Percentiles rank a stretch among this genome's conserved stretches.
Evolutionary conservation across 2,888 invertebrate species (phyloP).

Genomic region (Cheilosia grossa): DNA sequence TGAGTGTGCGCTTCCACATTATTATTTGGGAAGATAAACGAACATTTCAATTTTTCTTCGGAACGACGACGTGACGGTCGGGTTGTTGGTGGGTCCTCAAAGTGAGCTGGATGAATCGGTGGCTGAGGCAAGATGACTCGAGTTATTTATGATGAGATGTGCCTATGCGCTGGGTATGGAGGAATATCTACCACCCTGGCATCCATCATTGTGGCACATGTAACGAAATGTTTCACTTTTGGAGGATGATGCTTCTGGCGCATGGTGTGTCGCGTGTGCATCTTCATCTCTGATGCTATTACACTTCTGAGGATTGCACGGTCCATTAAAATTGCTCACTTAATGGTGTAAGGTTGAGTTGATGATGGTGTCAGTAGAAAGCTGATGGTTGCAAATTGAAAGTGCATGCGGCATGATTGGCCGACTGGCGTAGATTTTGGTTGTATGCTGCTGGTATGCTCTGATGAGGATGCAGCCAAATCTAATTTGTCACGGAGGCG

Average conservation of each 20-base stretch:
- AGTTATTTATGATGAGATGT: constrained; percentile 68
- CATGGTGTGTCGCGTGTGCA: constrained; percentile 43
- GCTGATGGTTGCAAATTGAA: constrained; percentile 58
- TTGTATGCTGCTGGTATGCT: constrained; percentile 14
- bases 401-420: constrained; percentile 56
- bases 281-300: constrained; percentile 35
- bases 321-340: constrained; percentile 72
- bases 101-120: background rate
- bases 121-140: constrained; percentile 32
- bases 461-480: constrained; percentile 43
- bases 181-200: constrained; percentile 45
- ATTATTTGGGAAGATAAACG: constrained; percentile 58
- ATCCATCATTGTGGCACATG: constrained; percentile 73
- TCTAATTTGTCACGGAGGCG: constrained; percentile 57
- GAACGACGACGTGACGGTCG: constrained; percentile 16
- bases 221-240: constrained; percentile 66
- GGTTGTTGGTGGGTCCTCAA: background rate
- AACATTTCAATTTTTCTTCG: constrained; percentile 60
- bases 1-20: constrained; percentile 38
- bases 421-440: constrained; percentile 28
- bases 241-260: constrained; percentile 4
- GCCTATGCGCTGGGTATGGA: constrained; percentile 28
- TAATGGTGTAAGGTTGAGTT: constrained; percentile 48
- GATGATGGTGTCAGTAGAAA: constrained; percentile 33
- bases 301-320: constrained; percentile 65